Evolutionary conservation across 2,797 vertebrate species (phyloP), one percentile per base, ranked within the genome.

Genomic region (Melanotaenia maccullochi): DNA sequence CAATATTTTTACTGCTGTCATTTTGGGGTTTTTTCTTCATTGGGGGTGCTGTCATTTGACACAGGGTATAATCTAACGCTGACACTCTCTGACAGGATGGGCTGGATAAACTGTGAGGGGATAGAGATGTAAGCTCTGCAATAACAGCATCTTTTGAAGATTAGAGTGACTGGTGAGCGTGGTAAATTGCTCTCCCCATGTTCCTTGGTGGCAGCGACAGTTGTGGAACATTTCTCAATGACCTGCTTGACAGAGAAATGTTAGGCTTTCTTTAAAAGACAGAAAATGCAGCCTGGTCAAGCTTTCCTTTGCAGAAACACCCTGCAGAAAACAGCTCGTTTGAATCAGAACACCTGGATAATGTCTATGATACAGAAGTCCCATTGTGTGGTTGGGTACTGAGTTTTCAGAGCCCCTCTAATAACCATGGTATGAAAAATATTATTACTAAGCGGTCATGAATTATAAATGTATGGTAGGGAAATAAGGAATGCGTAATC

Each of bases 71-170:
- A 88, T 89, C 82, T 84, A 56, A 80, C 77, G 81, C 78, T 86
- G 84, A 80, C 83, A 84, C 74, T 52, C 63, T 74, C 9, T 44
- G 64, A 71, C 71, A 77, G 79, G 68, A 79, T 56, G 68, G 84
- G 75, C 64, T 8, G 42, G 82, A 83, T 74, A 73, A 86, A 81
- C 42, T 24, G 40, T 12, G 75, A 13, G 65, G 0, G 18, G 56
- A 75, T 56, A 11, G 56, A 59, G 69, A 72, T 75, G 77, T 75
- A 71, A 85, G 70, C 65, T 16, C 22, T 8, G 79, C 75, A 77
- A 78, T 79, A 82, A 83, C 80, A 68, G 68, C 78, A 57, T 87
- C 68, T 82, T 90, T 89, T 91, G 87, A 91, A 89, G 89, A 91
- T 90, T 86, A 89, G 81, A 78, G 68, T 70, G 87, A 90, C 86